Evolutionary conservation across 2,797 vertebrate species (phyloP), one percentile per base, ranked within the genome.

Genomic region (Silurus aristotelis): DNA sequence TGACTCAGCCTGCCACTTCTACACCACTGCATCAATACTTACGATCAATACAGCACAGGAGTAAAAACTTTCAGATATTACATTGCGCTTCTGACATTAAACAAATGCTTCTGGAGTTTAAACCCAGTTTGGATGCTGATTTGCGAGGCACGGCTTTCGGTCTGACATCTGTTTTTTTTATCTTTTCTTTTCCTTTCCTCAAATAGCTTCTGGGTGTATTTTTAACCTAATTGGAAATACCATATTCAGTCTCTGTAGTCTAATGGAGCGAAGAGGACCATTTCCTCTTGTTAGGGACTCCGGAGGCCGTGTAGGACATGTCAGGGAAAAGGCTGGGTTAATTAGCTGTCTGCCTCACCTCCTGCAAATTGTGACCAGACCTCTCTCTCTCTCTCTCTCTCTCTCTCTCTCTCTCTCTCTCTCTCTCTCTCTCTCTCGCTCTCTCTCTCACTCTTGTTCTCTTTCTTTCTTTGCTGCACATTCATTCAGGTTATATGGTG

Each of bases 31-130:
- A 90, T 93, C 91, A 88, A 93, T 93, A 94, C 79, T 56, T 86
- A 25, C 14, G 86, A 90, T 93, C 91, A 82, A 93, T 92, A 84
- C 86, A 83, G 87, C 38, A 90, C 89, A 91, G 90, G 91, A 91
- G 85, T 85, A 86, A 89, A 91, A 87, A 85, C 31, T 5, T 20
- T 68, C 25, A 56, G 19, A 80, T 46, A 46, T 63, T 15, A 64
- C 3, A 5, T 63, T n/a, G 60, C 2, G 38, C 20, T 80, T n/a
- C 8, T 48, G 60, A 25, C 31, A 6, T 31, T 10, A 43, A 82
- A 71, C 64, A 5, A 60, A 70, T 38, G 38, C 38, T 38, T 68
- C 80, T n/a, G 52, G 43, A 81, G 56, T 38, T 66, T 66, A 52
- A 81, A 81, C 63, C 25, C 19, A 58, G 80, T 64, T 63, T 64